Evolutionary conservation across 2,888 invertebrate species (phyloP).

Genomic region (Caenorhabditis drosophilae): DNA sequence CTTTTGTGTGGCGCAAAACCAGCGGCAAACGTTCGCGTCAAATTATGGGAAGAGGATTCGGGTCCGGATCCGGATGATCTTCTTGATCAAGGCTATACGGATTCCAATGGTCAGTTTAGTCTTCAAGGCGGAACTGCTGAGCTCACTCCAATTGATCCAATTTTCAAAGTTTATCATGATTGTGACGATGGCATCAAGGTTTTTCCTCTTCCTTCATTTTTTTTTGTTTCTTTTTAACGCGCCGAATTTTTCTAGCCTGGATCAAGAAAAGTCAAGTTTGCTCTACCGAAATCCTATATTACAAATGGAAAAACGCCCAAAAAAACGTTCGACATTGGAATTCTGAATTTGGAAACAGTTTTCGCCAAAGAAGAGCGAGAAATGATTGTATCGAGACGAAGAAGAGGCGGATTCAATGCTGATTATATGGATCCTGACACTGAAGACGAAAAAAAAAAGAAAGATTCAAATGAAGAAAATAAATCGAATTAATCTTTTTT

Average conservation of each 20-base stretch:
- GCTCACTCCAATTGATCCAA: constrained; percentile 52
- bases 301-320: constrained; percentile 13
- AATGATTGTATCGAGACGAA: constrained; percentile 16
- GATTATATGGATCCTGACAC: constrained; percentile 42
- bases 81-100: constrained; percentile 48
- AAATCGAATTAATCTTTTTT: constrained; percentile 4
- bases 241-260: constrained; percentile 30
- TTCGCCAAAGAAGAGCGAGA: constrained; percentile 39
- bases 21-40: constrained; percentile 44
- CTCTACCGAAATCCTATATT: constrained; percentile 39
- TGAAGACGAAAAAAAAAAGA: constrained; percentile 1
- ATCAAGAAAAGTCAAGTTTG: constrained; percentile 31
- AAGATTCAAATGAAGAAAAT: constrained; percentile 6
- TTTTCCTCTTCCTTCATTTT: background rate
- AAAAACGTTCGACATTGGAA: constrained; percentile 28
- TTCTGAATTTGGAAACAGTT: constrained; percentile 33
- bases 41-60: constrained; percentile 52
- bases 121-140: constrained; percentile 45
- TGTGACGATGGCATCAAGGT: constrained; percentile 52
- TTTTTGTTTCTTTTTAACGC: too few species aligned
- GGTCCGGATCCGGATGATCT: constrained; percentile 51
- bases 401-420: constrained; percentile 25
- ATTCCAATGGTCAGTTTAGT: constrained; percentile 39
- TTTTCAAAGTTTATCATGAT: constrained; percentile 51
- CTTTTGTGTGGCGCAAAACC: constrained; percentile 47